phyloP scores from a whole-genome alignment of 2,113 vertebrate genomes.

The Periophthalmus modestus region DNA sequence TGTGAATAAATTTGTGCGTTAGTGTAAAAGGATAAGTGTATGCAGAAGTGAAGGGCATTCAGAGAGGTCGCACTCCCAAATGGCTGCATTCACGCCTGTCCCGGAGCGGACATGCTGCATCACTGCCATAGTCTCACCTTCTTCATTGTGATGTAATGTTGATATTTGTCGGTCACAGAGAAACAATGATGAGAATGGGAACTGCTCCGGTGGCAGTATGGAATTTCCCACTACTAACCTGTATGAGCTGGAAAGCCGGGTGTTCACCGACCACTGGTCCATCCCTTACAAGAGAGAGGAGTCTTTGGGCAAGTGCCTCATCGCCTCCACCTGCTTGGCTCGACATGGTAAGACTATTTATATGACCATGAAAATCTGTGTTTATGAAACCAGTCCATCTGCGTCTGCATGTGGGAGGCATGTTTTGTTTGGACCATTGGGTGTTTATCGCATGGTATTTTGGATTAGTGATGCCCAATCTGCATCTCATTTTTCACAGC shows the following conservation, averaged over 20 bases:
- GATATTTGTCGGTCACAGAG: slow-evolving; percentile 66
- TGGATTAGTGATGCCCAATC: slow-evolving; percentile 25
- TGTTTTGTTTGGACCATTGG: slow-evolving; percentile 30
- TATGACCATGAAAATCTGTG: slow-evolving; percentile 5
- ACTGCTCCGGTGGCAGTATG: slow-evolving; percentile 92
- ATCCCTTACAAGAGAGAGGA: slow-evolving; percentile 98
- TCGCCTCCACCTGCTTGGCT: slow-evolving; percentile 93
- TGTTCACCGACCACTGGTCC: slow-evolving; percentile 98
- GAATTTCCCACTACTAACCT: slow-evolving; percentile 98
- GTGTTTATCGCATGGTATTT: slow-evolving; percentile 39
- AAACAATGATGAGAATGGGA: slow-evolving; percentile 97
- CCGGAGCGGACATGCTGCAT: slow-evolving; percentile 22
- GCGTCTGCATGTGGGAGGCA: slow-evolving; percentile 16
- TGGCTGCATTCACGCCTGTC: slow-evolving; percentile 26
- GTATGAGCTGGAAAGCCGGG: slow-evolving; percentile 96
- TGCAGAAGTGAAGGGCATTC: slow-evolving; percentile 31
- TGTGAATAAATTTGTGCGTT: not conserved
- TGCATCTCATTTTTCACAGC: slow-evolving; percentile 1
- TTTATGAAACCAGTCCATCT: slow-evolving; percentile 18
- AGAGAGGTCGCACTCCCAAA: slow-evolving; percentile 29
- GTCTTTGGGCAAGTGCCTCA: slow-evolving; percentile 95
- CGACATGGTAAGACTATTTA: slow-evolving; percentile 83
- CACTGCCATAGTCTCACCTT: not conserved
- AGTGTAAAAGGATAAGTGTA: slow-evolving; percentile 10
- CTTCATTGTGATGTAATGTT: slow-evolving; percentile 9